phyloP scores from a whole-genome alignment of 2,888 invertebrate species.

The Octonoba sinensis region DNA sequence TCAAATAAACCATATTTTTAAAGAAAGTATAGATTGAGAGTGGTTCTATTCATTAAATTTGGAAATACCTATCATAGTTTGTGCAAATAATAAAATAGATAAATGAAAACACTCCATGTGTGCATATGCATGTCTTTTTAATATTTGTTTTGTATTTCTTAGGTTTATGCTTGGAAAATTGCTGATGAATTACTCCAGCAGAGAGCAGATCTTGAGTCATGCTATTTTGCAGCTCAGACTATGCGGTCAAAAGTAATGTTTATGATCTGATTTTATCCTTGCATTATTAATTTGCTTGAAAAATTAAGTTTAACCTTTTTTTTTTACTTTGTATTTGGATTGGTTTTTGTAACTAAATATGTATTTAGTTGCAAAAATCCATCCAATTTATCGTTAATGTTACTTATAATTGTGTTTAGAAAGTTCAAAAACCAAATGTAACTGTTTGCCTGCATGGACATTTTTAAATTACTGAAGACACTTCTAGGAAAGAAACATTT shows the following conservation, averaged over 20 bases:
- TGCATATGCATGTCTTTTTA: too few relatives aligned
- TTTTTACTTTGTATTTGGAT: neutral
- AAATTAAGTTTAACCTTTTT: neutral
- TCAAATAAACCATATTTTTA: too few relatives aligned
- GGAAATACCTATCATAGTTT: too few relatives aligned
- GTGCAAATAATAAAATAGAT: too few relatives aligned
- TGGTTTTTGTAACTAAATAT: neutral
- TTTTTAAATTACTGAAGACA: too few relatives aligned
- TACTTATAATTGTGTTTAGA: neutral
- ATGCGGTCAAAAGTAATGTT: constrained; percentile 87
- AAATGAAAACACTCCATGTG: too few relatives aligned
- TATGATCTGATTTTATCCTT: neutral
- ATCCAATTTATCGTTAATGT: neutral
- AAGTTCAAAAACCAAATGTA: too few relatives aligned
- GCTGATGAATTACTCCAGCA: constrained; percentile 93
- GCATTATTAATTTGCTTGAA: neutral
- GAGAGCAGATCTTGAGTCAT: constrained; percentile 89
- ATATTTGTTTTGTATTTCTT: constrained; percentile 68
- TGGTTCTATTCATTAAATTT: too few relatives aligned
- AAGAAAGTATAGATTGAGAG: too few relatives aligned
- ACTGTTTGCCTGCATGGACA: too few relatives aligned
- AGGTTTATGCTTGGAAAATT: constrained; percentile 98
- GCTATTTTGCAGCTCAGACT: constrained; percentile 98
- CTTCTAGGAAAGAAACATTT: too few relatives aligned
- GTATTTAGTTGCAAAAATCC: too few relatives aligned